Percentiles rank a stretch among this genome's conserved stretches.
phyloP scores from a whole-genome alignment of 2,888 invertebrate genomes.

The Vanessa cardui region DNA sequence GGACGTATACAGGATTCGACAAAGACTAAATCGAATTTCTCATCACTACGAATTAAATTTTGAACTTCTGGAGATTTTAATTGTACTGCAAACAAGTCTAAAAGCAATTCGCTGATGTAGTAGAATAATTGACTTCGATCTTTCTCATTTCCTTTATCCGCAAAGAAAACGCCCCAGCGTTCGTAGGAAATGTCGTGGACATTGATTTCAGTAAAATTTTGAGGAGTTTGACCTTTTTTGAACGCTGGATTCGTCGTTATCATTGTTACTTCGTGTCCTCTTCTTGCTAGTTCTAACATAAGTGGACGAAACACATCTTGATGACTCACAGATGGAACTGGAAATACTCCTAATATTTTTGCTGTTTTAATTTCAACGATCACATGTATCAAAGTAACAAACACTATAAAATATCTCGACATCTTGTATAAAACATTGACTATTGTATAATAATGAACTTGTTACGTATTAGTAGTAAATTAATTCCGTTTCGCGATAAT shows the following conservation, averaged over 20 bases:
- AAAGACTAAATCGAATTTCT: constrained; percentile 50
- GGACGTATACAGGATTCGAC: constrained; percentile 45
- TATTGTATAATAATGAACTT: no score
- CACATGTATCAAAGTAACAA: not conserved
- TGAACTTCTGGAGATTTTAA: constrained; percentile 24
- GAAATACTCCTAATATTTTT: constrained; percentile 55
- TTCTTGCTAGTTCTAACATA: constrained; percentile 51
- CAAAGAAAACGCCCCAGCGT: constrained; percentile 29
- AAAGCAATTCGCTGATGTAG: not conserved
- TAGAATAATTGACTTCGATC: not conserved
- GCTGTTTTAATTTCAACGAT: constrained; percentile 35
- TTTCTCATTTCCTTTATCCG: not conserved
- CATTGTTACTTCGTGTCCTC: constrained; percentile 63
- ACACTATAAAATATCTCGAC: not conserved
- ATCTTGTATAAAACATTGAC: not conserved
- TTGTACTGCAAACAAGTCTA: constrained; percentile 22
- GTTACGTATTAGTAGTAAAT: no score
- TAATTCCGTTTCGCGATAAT: no score
- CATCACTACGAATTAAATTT: constrained; percentile 21
- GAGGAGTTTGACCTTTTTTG: constrained; percentile 50
- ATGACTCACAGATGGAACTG: constrained; percentile 61
- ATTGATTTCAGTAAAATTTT: constrained; percentile 57
- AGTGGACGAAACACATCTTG: constrained; percentile 51
- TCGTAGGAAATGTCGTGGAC: constrained; percentile 55
- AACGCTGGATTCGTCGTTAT: constrained; percentile 56